These are phyloP conservation scores for Pemphigus obesinymphae DNA, from an alignment of 1,140 invertebrate species.

Conservation along the genomic window DNA sequence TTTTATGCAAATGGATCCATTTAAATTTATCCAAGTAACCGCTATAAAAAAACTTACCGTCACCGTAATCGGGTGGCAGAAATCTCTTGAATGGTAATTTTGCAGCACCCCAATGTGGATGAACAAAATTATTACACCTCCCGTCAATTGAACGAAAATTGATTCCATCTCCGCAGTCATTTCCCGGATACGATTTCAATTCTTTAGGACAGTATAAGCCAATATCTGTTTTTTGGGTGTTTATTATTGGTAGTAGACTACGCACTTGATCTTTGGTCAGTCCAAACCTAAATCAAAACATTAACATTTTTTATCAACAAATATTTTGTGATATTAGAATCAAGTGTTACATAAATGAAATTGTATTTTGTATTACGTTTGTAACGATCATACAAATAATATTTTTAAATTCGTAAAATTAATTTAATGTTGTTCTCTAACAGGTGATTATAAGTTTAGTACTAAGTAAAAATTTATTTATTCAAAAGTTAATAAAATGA, in stretches of 20 bases:
- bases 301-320: too few species aligned
- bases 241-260: conserved; percentile 76
- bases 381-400: too few species aligned
- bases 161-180: conserved; percentile 55
- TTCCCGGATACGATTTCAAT: conserved; percentile 66
- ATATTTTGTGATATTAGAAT: too few species aligned
- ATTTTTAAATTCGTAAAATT: too few species aligned
- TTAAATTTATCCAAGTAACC: too few species aligned
- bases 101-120: conserved; percentile 81
- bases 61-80: conserved; percentile 73
- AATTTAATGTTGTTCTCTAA: too few species aligned
- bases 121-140: conserved; percentile 89
- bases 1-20: too few species aligned
- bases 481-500: too few species aligned
- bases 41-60: conserved; percentile 54
- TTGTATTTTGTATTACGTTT: too few species aligned
- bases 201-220: conserved; percentile 79
- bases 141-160: conserved; percentile 78
- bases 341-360: too few species aligned
- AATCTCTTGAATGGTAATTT: conserved; percentile 77
- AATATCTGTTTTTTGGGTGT: conserved; percentile 81
- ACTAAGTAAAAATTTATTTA: too few species aligned
- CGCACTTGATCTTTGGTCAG: conserved; percentile 78
- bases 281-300: conserved; percentile 65
- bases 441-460: too few species aligned